phyloP scores from a whole-genome alignment of 2,888 invertebrate genomes.

The Drosophila fulvimacula region DNA sequence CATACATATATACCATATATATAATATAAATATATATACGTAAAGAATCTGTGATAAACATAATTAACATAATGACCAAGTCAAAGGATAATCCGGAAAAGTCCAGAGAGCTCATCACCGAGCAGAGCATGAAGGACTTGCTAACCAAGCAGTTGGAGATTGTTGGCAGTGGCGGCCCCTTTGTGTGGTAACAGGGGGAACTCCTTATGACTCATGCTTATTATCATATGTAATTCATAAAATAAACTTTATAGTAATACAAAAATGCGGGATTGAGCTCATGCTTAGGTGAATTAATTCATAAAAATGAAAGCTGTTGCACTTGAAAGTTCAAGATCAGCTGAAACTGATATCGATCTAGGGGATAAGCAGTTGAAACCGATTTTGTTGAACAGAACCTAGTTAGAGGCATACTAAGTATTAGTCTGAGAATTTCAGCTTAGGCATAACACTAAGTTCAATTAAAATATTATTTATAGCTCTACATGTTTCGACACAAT shows the following conservation, averaged over 20 bases:
- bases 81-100: conserved; percentile 71
- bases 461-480: neutral
- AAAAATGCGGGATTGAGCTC: neutral
- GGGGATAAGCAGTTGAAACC: neutral
- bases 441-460: conserved; percentile 1
- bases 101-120: conserved; percentile 75
- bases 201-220: neutral
- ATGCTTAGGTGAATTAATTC: conserved; percentile 1
- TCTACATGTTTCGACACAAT: conserved; percentile 14
- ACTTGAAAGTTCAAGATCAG: conserved; percentile 28
- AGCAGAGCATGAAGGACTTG: conserved; percentile 83
- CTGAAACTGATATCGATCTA: neutral
- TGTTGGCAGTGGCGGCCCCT: conserved; percentile 83
- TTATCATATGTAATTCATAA: neutral
- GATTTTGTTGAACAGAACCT: conserved; percentile 1
- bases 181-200: conserved; percentile 80
- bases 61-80: conserved; percentile 46
- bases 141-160: conserved; percentile 83
- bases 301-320: conserved; percentile 2
- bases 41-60: conserved; percentile 49
- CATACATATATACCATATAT: neutral
- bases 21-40: conserved; percentile 4
- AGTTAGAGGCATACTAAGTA: neutral
- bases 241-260: neutral
- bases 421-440: neutral